Base-by-base conservation (phyloP, 2,797 vertebrate species). In the Acipenser oxyrinchus region DNA sequence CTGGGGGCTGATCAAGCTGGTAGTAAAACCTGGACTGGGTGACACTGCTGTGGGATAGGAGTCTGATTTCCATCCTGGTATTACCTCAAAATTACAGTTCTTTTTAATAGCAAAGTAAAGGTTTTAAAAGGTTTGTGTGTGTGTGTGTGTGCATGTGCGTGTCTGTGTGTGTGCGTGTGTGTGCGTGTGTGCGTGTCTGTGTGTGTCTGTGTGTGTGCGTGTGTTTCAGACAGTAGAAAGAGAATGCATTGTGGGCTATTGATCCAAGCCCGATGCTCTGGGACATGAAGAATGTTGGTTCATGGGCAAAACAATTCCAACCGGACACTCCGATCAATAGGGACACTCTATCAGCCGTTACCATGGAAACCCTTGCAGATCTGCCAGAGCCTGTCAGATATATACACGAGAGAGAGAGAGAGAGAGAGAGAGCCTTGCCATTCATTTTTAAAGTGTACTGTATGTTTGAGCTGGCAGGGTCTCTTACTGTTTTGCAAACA, bases 271-370 rank as follows among this genome's bases (percentile, higher is more conserved):
- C 88, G 88, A 90, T 88, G 90, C 83, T 76, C 85, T 82, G 82
- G 86, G 87, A 88, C 89, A 90, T 18, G 60, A 62, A 91, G 89
- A 83, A 82, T 68, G 70, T 80, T 77, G 75, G 87, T 84, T 88
- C 82, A 80, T 86, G 77, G 80, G 77, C 78, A 79, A 76, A 77
- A 78, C 79, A 82, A 81, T 83, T 82, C 80, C 77, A 78, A 87
- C 88, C 87, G 89, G 89, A 90, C 87, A 84, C 83, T 51, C 78
- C 87, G 85, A 90, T 91, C 89, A 81, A 91, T 91, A 88, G 82
- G 52, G 83, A 82, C 88, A 88, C 87, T 89, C 88, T 86, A 90
- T 90, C 88, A 90, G 88, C 78, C 79, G 88, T 90, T 90, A 84
- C 89, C 86, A 90, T 89, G 86, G 88, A 81, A 90, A 91, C 89